Evolutionary conservation across 2,113 vertebrate species (phyloP).

Genomic region (Neopipo cinnamomea): DNA sequence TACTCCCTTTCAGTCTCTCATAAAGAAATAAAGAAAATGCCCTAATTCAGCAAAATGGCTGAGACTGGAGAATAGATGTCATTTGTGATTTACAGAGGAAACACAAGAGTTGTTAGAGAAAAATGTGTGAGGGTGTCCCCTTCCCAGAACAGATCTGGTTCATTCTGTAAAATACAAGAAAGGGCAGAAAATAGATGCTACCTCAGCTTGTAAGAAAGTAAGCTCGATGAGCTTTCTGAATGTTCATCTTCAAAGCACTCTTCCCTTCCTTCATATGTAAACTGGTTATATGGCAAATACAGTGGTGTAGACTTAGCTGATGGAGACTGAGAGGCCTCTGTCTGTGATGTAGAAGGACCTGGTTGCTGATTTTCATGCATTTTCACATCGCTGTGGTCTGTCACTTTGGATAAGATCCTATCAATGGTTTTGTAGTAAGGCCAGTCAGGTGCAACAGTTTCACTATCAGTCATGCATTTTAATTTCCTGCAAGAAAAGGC

Average conservation of each 20-base stretch:
- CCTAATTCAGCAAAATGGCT: not conserved
- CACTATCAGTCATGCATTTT: slow-evolving; percentile 85
- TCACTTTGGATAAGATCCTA: slow-evolving; percentile 90
- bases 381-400: slow-evolving; percentile 83
- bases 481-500: slow-evolving; percentile 84
- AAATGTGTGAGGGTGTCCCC: not conserved
- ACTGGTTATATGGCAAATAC: slow-evolving; percentile 90
- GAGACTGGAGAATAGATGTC: not conserved
- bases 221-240: slow-evolving; percentile 78
- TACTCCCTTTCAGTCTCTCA: not conserved
- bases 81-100: not conserved
- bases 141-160: not conserved
- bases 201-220: slow-evolving; percentile 81
- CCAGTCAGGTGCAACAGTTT: slow-evolving; percentile 86
- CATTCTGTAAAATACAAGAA: not conserved
- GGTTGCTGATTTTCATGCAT: slow-evolving; percentile 81
- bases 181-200: slow-evolving; percentile 23
- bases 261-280: slow-evolving; percentile 91
- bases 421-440: slow-evolving; percentile 95
- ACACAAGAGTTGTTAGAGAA: not conserved
- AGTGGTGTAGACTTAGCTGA: slow-evolving; percentile 83
- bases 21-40: not conserved
- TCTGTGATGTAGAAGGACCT: slow-evolving; percentile 86
- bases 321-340: slow-evolving; percentile 82
- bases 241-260: slow-evolving; percentile 82